A percentile compares a stretch with the other conserved stretches of the same genome.
These are phyloP conservation scores for Hestina assimilis DNA, from an alignment of 1,140 invertebrate genomes.

Conservation along the genomic window DNA sequence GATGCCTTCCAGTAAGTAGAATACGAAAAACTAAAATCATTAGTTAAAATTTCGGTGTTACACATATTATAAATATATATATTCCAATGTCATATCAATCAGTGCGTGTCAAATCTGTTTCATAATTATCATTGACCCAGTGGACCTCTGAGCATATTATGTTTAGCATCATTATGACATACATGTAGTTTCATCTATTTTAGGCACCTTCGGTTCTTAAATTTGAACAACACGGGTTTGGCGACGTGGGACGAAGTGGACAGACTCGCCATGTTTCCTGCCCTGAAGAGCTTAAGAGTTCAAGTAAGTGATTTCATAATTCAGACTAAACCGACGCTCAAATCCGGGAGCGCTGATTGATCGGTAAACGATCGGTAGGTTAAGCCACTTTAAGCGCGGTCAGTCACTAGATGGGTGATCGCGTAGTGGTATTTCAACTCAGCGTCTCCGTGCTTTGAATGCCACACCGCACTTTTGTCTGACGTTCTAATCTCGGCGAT, in stretches of 20 bases:
- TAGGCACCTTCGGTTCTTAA: slow-evolving; percentile 86
- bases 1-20: slow-evolving; percentile 68
- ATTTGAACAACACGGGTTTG: slow-evolving; percentile 90
- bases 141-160: slow-evolving; percentile 33
- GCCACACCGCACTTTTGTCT: background rate
- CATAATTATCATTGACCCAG: slow-evolving; percentile 48
- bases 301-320: slow-evolving; percentile 79
- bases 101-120: slow-evolving; percentile 27
- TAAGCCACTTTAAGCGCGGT: no score
- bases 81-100: slow-evolving; percentile 33
- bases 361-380: no score
- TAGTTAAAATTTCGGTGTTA: background rate
- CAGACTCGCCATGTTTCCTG: slow-evolving; percentile 88
- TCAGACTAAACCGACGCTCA: no score
- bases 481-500: background rate
- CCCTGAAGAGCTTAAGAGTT: slow-evolving; percentile 89
- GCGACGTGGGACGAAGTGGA: slow-evolving; percentile 93
- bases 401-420: no score
- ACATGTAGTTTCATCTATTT: slow-evolving; percentile 56
- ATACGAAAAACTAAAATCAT: background rate
- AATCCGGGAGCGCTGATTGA: no score
- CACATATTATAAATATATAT: background rate
- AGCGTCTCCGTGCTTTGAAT: no score
- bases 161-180: background rate
- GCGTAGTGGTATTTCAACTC: no score